Percentiles rank a stretch among this genome's conserved stretches.
Conservation (phyloP, 2,888 invertebrate species). For the Trypoxylon attenuatum region DNA sequence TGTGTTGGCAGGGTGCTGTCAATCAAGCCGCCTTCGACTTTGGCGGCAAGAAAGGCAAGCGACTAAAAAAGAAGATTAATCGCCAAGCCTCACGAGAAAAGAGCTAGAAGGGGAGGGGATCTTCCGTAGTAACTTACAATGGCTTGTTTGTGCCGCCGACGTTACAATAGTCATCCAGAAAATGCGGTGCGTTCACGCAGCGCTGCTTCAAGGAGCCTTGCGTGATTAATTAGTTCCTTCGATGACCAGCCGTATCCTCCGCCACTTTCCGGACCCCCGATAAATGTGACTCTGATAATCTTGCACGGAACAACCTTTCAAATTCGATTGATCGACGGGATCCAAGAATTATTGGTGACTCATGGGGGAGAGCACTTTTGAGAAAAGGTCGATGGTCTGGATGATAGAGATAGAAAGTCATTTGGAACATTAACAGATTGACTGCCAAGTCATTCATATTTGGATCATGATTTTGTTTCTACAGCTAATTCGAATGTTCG, state of each 20-base stretch:
- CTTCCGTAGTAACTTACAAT: conserved; percentile 26
- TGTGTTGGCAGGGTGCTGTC: conserved; percentile 25
- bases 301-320: too few species aligned
- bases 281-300: background rate
- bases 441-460: too few species aligned
- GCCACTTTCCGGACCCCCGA: background rate
- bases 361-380: too few species aligned
- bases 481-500: too few species aligned
- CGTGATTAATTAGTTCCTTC: conserved; percentile 32
- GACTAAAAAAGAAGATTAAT: conserved; percentile 44
- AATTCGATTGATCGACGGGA: too few species aligned
- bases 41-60: conserved; percentile 25
- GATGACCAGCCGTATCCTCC: conserved; percentile 18
- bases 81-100: conserved; percentile 21
- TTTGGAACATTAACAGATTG: too few species aligned
- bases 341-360: too few species aligned
- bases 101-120: too few species aligned
- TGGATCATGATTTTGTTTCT: too few species aligned
- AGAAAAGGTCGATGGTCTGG: too few species aligned
- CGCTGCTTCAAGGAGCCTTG: background rate
- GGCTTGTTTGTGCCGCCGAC: conserved; percentile 31
- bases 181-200: conserved; percentile 26
- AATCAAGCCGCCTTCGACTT: conserved; percentile 29
- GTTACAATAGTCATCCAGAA: conserved; percentile 27
- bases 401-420: too few species aligned